Percentiles rank a stretch among this genome's conserved stretches.
Conservation (phyloP, 1,140 invertebrate genomes). For the Pteromalus puparum region DNA sequence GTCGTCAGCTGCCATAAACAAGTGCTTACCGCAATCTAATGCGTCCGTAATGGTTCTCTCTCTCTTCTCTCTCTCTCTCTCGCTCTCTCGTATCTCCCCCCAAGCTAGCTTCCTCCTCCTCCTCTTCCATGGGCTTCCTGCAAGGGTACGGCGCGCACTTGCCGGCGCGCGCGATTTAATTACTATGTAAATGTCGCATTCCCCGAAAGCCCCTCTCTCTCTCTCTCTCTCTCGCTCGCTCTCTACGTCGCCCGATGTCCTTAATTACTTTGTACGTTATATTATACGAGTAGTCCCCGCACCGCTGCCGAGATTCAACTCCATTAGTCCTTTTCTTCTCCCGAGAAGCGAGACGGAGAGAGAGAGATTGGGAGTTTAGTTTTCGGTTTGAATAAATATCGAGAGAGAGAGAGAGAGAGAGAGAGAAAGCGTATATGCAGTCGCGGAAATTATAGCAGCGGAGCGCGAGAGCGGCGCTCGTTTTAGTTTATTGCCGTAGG, state of each 20-base stretch:
- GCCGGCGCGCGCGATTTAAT: conserved; percentile 74
- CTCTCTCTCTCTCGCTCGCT: conserved; percentile 43
- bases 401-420: not conserved
- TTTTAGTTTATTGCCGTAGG: conserved; percentile 69
- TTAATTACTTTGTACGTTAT: conserved; percentile 77
- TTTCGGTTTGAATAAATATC: conserved; percentile 1
- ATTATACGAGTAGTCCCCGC: conserved; percentile 64
- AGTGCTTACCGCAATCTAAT: conserved; percentile 77
- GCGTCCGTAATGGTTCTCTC: conserved; percentile 74
- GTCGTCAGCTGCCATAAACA: conserved; percentile 71
- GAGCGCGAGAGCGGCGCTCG: conserved; percentile 54
- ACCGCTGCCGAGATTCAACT: conserved; percentile 27
- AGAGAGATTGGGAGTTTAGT: not conserved
- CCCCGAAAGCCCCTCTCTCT: conserved; percentile 54
- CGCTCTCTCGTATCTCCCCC: conserved; percentile 8
- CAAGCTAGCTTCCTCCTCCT: not conserved
- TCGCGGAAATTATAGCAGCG: conserved; percentile 14
- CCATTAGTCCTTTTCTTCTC: conserved; percentile 52
- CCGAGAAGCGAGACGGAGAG: not conserved
- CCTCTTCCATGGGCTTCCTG: not conserved
- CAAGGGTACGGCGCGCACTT: conserved; percentile 62
- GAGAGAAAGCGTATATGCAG: not conserved
- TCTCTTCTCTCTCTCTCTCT: too few relatives aligned
- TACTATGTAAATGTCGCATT: conserved; percentile 77
- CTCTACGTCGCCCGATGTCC: conserved; percentile 72